Evolutionary conservation across 2,888 invertebrate genomes (phyloP).

Genomic region (Leptinotarsa tumamoca): DNA sequence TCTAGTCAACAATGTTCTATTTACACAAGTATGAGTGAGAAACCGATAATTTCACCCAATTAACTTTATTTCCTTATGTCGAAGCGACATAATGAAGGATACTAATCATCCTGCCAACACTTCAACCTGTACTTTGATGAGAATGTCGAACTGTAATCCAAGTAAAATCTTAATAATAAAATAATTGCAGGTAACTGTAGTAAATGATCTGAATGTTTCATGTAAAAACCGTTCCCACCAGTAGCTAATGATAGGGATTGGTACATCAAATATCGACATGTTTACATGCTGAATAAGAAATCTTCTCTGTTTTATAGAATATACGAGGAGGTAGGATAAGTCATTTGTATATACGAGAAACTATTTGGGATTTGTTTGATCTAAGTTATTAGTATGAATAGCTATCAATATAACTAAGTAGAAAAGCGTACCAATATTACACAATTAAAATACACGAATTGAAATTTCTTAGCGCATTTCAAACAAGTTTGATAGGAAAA

Average conservation of each 20-base stretch:
- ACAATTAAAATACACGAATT: too few species aligned
- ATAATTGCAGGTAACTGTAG: constrained; percentile 17
- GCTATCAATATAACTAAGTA: too few species aligned
- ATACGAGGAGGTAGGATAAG: neutral
- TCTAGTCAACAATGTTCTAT: neutral
- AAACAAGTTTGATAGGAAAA: too few species aligned
- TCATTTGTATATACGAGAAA: neutral
- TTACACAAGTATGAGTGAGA: neutral
- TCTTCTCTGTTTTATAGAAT: neutral
- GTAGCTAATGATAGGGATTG: constrained; percentile 22
- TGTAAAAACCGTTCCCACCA: constrained; percentile 5
- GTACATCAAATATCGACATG: constrained; percentile 23
- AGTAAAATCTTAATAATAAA: constrained; percentile 11
- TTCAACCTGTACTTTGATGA: constrained; percentile 17
- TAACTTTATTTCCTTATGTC: neutral
- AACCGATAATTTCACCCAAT: neutral
- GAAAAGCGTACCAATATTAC: too few species aligned
- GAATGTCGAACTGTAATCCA: constrained; percentile 11
- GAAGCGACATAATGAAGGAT: constrained; percentile 14
- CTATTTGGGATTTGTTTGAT: too few species aligned
- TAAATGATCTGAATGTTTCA: constrained; percentile 11
- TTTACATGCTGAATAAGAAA: constrained; percentile 22
- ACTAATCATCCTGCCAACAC: constrained; percentile 17
- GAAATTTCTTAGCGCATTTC: too few species aligned
- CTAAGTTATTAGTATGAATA: too few species aligned